A percentile compares a stretch with the other conserved stretches of the same genome.
Evolutionary conservation across 2,888 invertebrate species (phyloP).

Genomic region (Tipula vernalis): DNA sequence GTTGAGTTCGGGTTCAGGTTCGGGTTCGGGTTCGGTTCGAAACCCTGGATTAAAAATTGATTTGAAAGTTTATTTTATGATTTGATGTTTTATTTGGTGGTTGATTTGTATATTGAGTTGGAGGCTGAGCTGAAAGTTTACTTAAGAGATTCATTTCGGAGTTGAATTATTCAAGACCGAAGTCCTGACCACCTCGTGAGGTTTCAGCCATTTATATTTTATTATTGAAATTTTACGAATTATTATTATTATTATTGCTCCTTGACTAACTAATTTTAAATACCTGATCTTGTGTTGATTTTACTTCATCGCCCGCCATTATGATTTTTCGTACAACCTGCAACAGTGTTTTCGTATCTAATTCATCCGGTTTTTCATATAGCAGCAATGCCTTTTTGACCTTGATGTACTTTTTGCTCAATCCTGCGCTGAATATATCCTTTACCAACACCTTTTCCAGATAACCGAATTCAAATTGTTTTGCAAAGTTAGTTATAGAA

Average conservation of each 20-base stretch:
- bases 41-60: too few relatives aligned
- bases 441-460: neutral
- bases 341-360: neutral
- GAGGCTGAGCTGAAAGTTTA: too few relatives aligned
- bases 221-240: neutral
- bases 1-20: too few relatives aligned
- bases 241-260: neutral
- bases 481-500: neutral
- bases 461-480: neutral
- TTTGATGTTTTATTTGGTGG: too few relatives aligned
- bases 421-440: neutral
- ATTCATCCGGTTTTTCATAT: neutral
- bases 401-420: neutral
- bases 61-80: too few relatives aligned
- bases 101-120: too few relatives aligned
- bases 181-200: too few relatives aligned
- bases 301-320: neutral
- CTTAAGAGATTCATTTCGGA: too few relatives aligned
- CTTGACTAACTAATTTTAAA: neutral
- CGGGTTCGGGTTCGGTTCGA: too few relatives aligned
- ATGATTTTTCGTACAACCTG: neutral
- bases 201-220: too few relatives aligned
- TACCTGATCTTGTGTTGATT: neutral
- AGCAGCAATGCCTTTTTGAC: neutral
- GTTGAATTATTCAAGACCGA: too few relatives aligned